phyloP scores from a whole-genome alignment of 2,113 vertebrate species.

The Python bivittatus region DNA sequence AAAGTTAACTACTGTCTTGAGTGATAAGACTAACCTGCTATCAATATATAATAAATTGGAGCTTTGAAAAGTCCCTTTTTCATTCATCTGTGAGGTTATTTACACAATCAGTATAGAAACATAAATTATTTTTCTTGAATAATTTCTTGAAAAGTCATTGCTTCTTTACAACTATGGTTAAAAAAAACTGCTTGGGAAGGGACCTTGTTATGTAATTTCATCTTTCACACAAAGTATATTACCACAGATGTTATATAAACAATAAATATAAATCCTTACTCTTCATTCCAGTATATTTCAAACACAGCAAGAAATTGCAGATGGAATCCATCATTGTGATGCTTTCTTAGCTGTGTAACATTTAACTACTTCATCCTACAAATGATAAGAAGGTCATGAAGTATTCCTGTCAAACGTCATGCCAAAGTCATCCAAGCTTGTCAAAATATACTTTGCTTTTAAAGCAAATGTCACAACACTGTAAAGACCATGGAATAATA shows the following conservation, averaged over 20 bases:
- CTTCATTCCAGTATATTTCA: constrained; percentile 31
- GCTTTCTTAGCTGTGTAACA: neutral
- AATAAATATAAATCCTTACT: constrained; percentile 42
- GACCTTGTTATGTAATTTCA: constrained; percentile 44
- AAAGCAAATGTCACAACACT: constrained; percentile 51
- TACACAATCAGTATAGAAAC: constrained; percentile 46
- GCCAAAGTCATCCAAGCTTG: constrained; percentile 23
- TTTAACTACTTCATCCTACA: constrained; percentile 26
- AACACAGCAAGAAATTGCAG: constrained; percentile 18
- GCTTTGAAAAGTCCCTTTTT: constrained; percentile 63
- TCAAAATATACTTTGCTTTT: constrained; percentile 18
- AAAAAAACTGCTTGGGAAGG: constrained; percentile 41
- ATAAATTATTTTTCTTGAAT: constrained; percentile 46
- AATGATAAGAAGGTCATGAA: constrained; percentile 5
- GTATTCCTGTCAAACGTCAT: constrained; percentile 10
- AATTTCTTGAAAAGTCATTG: constrained; percentile 21
- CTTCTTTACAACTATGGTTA: constrained; percentile 37
- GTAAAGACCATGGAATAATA: constrained; percentile 48
- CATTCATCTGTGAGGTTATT: constrained; percentile 59
- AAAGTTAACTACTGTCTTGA: constrained; percentile 62
- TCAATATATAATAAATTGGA: constrained; percentile 46
- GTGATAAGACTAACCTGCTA: constrained; percentile 54
- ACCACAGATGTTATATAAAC: constrained; percentile 45
- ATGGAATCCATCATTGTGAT: neutral
- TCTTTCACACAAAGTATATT: constrained; percentile 51